These are phyloP conservation scores for Aethina tumida DNA, from an alignment of 1,140 invertebrate species.

Conservation along the genomic window DNA sequence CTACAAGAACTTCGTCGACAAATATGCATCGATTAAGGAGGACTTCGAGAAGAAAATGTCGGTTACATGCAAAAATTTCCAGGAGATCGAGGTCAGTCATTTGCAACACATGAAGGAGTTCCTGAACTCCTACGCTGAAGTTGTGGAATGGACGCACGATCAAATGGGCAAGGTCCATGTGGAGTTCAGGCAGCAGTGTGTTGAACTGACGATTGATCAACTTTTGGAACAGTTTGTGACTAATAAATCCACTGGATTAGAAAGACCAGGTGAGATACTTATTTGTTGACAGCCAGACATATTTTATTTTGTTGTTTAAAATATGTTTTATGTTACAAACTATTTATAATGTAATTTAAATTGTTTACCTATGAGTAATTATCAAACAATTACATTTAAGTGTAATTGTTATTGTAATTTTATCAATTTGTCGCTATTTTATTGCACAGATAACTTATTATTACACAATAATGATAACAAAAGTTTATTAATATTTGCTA, in stretches of 20 bases:
- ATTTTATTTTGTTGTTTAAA: too few relatives aligned
- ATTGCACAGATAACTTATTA: too few relatives aligned
- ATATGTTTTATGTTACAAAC: too few relatives aligned
- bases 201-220: constrained; percentile 85
- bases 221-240: constrained; percentile 82
- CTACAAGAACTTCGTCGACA: constrained; percentile 79
- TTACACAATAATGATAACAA: too few relatives aligned
- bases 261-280: constrained; percentile 66
- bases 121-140: constrained; percentile 77
- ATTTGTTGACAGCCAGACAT: too few relatives aligned
- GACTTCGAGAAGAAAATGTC: constrained; percentile 94
- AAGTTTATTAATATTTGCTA: too few relatives aligned
- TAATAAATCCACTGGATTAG: constrained; percentile 81
- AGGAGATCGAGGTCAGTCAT: constrained; percentile 87
- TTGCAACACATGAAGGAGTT: constrained; percentile 93
- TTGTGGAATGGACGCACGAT: constrained; percentile 81
- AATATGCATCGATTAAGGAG: constrained; percentile 77
- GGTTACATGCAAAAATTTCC: constrained; percentile 86
- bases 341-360: too few relatives aligned
- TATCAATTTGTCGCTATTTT: too few relatives aligned
- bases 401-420: too few relatives aligned
- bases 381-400: too few relatives aligned
- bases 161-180: constrained; percentile 81
- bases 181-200: constrained; percentile 82
- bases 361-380: too few relatives aligned